phyloP scores from a whole-genome alignment of 2,113 vertebrate species.

The human (Homo sapiens) region DNA sequence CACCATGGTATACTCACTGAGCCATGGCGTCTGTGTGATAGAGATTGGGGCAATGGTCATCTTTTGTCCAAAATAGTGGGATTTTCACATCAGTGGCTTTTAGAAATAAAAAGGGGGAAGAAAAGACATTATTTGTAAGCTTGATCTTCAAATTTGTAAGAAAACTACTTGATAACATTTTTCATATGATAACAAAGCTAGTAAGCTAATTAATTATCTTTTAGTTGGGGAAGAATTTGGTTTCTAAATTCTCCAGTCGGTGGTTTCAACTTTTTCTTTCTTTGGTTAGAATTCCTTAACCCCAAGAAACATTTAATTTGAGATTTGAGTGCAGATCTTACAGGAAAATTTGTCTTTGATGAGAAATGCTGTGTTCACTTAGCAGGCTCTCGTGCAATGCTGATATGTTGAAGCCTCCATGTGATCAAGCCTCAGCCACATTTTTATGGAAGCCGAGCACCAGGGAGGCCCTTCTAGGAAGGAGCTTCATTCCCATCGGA shows the following conservation, averaged over 20 bases:
- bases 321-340: not conserved
- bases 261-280: not conserved
- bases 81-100: not conserved
- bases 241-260: not conserved
- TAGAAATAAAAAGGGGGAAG: not conserved
- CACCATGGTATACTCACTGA: not conserved
- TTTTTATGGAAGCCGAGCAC: not conserved
- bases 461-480: rapidly evolving
- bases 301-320: not conserved
- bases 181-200: not conserved
- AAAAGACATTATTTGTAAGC: not conserved
- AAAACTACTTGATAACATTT: not conserved
- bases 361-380: not conserved
- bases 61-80: not conserved
- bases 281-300: not conserved
- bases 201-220: not conserved
- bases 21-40: not conserved
- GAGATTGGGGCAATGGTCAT: not conserved
- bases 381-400: rapidly evolving
- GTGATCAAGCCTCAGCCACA: rapidly evolving
- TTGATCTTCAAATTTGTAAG: not conserved
- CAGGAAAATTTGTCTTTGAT: not conserved
- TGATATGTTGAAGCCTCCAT: rapidly evolving
- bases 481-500: rapidly evolving
- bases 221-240: not conserved